Evolutionary conservation across 2,888 invertebrate genomes (phyloP).

Genomic region (Nemurella pictetii): DNA sequence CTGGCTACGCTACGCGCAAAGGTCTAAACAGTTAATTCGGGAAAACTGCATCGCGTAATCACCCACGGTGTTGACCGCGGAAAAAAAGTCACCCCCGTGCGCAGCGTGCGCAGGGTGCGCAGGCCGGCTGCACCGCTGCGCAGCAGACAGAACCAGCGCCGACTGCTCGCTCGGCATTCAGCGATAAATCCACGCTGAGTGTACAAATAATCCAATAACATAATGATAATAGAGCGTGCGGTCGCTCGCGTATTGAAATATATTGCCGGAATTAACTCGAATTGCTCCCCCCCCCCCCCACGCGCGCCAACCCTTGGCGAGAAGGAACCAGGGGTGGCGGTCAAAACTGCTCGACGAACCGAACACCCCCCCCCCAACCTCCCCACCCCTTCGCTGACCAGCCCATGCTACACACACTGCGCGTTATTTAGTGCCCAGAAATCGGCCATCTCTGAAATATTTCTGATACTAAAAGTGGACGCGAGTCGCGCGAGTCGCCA

Average conservation of each 20-base stretch:
- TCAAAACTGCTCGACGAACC: not conserved
- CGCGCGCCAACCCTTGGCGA: not conserved
- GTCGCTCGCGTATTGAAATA: constrained; percentile 10
- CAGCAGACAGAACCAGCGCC: not conserved
- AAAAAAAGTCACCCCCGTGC: no score
- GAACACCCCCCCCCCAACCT: not conserved
- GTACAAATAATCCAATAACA: constrained; percentile 9
- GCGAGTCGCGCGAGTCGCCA: constrained; percentile 9
- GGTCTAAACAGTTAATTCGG: not conserved
- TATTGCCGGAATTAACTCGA: constrained; percentile 12
- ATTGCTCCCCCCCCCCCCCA: not conserved
- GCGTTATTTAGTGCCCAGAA: not conserved
- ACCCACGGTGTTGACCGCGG: not conserved
- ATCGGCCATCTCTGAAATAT: not conserved
- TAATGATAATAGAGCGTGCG: constrained; percentile 1
- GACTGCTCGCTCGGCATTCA: not conserved
- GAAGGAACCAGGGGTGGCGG: not conserved
- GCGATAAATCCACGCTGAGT: not conserved
- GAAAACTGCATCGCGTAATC: not conserved
- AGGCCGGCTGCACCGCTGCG: not conserved
- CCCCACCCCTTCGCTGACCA: not conserved
- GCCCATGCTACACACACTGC: not conserved
- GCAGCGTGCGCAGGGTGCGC: not conserved
- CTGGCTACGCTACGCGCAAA: not conserved
- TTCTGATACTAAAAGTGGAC: not conserved